phyloP scores from a whole-genome alignment of 2,113 vertebrate genomes.

The Dissostichus mawsoni region DNA sequence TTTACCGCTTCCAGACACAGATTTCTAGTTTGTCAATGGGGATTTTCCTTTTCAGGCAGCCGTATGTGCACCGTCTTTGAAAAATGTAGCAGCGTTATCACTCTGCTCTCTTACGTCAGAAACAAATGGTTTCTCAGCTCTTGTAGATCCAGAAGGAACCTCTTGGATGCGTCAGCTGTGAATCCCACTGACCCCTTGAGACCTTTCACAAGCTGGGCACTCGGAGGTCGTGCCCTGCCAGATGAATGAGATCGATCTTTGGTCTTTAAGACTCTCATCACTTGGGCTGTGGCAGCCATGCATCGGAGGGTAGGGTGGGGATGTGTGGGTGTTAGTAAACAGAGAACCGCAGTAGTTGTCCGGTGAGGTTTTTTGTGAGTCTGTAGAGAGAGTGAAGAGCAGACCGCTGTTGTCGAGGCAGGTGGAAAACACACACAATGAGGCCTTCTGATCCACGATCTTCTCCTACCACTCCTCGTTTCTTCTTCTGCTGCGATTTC shows the following conservation, averaged over 20 bases:
- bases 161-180: conserved; percentile 60
- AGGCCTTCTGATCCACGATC: conserved; percentile 2
- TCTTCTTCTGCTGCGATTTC: conserved; percentile 7
- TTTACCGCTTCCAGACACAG: conserved; percentile 23
- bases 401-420: conserved; percentile 31
- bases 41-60: conserved; percentile 38
- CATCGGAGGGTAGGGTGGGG: conserved; percentile 16
- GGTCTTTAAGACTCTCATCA: conserved; percentile 64
- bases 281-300: conserved; percentile 47
- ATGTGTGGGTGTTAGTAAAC: conserved; percentile 20
- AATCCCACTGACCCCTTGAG: conserved; percentile 64
- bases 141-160: conserved; percentile 16
- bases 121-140: conserved; percentile 13
- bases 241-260: conserved; percentile 79
- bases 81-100: background rate
- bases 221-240: conserved; percentile 67
- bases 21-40: conserved; percentile 38
- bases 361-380: conserved; percentile 32
- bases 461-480: background rate
- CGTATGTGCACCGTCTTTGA: conserved; percentile 17
- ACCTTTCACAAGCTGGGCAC: conserved; percentile 74
- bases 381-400: background rate
- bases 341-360: conserved; percentile 45
- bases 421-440: conserved; percentile 45
- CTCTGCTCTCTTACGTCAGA: conserved; percentile 6